phyloP scores from a whole-genome alignment of 2,113 vertebrate genomes.

The Pelecanoides urinatrix region DNA sequence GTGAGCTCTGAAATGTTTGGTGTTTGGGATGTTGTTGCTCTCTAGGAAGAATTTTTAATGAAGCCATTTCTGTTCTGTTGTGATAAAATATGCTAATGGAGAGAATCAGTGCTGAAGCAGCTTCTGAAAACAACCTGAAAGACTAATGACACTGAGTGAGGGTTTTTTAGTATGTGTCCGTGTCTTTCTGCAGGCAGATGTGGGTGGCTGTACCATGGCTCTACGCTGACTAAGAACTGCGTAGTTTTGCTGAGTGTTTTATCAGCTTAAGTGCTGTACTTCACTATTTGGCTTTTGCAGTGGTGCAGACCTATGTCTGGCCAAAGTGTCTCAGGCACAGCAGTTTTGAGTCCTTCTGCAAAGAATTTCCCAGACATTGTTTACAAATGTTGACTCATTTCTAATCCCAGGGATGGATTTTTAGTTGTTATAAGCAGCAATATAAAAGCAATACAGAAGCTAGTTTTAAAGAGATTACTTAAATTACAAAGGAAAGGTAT shows the following conservation, averaged over 20 bases:
- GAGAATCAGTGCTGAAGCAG: not conserved
- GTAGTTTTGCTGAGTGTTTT: not conserved
- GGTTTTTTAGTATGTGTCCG: not conserved
- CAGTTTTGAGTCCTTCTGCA: not conserved
- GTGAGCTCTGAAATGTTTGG: not conserved
- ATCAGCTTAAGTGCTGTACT: not conserved
- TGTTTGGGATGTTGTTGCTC: not conserved
- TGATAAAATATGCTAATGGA: not conserved
- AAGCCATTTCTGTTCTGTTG: not conserved
- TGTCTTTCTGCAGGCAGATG: not conserved
- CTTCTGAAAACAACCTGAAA: not conserved
- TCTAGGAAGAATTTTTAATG: not conserved
- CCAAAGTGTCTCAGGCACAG: not conserved
- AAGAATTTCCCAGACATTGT: not conserved
- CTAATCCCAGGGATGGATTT: not conserved
- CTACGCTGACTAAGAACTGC: not conserved
- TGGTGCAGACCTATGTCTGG: not conserved
- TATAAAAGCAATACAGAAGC: not conserved
- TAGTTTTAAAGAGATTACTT: not conserved
- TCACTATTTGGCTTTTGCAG: not conserved
- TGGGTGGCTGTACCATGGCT: not conserved
- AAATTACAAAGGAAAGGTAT: not conserved
- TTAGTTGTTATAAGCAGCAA: not conserved
- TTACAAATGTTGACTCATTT: not conserved
- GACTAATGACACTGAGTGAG: not conserved